phyloP scores from a whole-genome alignment of 2,797 vertebrate species.

The Urophycis tenuis region DNA sequence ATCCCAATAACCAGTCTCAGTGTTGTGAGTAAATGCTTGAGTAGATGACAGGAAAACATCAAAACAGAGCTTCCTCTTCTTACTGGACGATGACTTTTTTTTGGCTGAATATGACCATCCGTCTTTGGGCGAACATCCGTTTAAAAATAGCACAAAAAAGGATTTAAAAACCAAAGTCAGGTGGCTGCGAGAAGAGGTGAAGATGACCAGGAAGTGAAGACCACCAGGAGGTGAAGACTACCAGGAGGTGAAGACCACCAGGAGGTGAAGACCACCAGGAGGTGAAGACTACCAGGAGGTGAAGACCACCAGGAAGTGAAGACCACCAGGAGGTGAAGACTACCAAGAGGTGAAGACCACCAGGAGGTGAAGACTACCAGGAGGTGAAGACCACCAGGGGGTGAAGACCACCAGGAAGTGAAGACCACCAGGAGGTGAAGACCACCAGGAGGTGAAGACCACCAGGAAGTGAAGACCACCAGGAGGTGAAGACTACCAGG shows the following conservation, averaged over 20 bases:
- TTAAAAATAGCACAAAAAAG: not conserved
- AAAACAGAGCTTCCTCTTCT: not conserved
- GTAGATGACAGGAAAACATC: not conserved
- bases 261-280: not conserved
- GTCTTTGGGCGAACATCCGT: not conserved
- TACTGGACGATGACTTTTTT: not conserved
- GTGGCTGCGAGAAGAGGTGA: not conserved
- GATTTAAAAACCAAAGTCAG: not conserved
- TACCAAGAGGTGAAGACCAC: conserved; percentile 4
- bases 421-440: too few relatives aligned
- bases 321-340: too few relatives aligned
- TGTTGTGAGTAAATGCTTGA: not conserved
- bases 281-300: too few relatives aligned
- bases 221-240: too few relatives aligned
- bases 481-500: too few relatives aligned
- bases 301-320: not conserved
- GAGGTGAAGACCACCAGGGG: too few relatives aligned
- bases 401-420: not conserved
- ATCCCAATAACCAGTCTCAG: not conserved
- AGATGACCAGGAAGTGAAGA: not conserved
- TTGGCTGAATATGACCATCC: not conserved
- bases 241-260: conserved; percentile 1
- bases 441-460: conserved; percentile 1
- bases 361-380: not conserved
- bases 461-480: not conserved